Conservation (phyloP, 2,888 invertebrate genomes). For the Leptothorax acervorum region DNA sequence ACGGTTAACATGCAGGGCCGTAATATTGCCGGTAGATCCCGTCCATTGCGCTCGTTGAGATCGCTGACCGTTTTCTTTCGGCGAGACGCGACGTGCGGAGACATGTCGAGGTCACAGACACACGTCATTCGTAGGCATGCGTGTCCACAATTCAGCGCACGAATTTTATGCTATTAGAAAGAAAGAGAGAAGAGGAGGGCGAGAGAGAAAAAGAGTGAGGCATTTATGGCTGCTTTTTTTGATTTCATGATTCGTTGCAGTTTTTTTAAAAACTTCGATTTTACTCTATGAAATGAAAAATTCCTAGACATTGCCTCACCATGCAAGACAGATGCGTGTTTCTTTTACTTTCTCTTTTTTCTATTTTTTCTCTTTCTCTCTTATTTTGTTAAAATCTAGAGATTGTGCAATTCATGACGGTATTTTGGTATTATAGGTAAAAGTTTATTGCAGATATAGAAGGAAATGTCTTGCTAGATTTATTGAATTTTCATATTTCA, state of each 20-base stretch:
- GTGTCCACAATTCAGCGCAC: conserved; percentile 3
- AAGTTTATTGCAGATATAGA: not conserved
- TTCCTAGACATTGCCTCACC: not conserved
- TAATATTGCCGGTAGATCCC: conserved; percentile 51
- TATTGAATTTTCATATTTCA: conserved; percentile 4
- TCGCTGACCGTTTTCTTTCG: conserved; percentile 9
- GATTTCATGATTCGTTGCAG: not conserved
- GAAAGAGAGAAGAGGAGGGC: conserved; percentile 35
- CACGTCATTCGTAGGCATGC: not conserved
- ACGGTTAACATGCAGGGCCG: conserved; percentile 78
- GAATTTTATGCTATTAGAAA: not conserved
- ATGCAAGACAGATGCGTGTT: not conserved
- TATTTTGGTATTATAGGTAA: not conserved
- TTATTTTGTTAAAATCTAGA: not conserved
- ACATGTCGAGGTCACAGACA: conserved; percentile 9
- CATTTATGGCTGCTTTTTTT: conserved; percentile 12
- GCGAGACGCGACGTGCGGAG: not conserved
- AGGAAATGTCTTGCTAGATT: not conserved
- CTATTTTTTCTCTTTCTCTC: not conserved
- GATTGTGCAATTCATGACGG: not conserved
- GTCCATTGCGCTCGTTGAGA: not conserved
- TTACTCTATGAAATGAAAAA: not conserved
- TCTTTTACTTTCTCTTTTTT: not conserved
- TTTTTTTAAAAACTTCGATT: conserved; percentile 25
- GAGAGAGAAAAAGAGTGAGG: conserved; percentile 1